Evolutionary conservation across 2,888 invertebrate genomes (phyloP).

Genomic region (Slavum lentiscoides): DNA sequence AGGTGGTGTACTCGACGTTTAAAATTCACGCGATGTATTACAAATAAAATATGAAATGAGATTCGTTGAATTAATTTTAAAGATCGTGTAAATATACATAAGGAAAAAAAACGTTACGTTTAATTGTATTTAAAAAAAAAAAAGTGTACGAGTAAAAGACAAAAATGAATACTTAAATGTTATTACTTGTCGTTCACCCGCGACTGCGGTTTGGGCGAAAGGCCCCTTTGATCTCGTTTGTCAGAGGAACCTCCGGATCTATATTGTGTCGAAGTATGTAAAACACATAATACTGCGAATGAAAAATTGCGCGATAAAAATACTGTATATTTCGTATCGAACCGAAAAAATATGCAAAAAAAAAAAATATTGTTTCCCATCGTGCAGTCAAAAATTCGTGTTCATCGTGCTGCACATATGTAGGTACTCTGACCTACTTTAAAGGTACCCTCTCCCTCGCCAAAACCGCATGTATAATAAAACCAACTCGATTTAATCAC

Average conservation of each 20-base stretch:
- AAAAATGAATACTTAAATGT: not conserved
- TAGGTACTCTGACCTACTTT: constrained; percentile 14
- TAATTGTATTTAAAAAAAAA: not conserved
- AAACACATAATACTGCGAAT: no score
- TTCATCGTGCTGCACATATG: not conserved
- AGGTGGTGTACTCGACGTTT: no score
- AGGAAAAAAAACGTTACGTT: no score
- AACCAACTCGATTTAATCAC: constrained; percentile 14
- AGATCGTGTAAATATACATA: no score
- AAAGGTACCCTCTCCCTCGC: not conserved
- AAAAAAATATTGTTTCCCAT: not conserved
- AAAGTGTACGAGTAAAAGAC: not conserved
- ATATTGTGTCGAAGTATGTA: not conserved
- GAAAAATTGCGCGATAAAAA: not conserved
- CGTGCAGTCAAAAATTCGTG: not conserved
- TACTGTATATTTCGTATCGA: not conserved
- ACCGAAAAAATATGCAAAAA: not conserved
- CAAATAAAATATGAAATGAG: no score
- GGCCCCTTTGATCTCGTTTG: not conserved
- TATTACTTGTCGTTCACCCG: not conserved
- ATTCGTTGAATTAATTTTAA: no score
- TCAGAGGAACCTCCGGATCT: not conserved
- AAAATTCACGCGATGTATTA: no score
- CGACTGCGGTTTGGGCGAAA: not conserved
- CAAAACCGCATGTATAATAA: not conserved